These are phyloP conservation scores for Helogale parvula DNA, from an alignment of 2,113 vertebrate genomes.

Conservation along the genomic window DNA sequence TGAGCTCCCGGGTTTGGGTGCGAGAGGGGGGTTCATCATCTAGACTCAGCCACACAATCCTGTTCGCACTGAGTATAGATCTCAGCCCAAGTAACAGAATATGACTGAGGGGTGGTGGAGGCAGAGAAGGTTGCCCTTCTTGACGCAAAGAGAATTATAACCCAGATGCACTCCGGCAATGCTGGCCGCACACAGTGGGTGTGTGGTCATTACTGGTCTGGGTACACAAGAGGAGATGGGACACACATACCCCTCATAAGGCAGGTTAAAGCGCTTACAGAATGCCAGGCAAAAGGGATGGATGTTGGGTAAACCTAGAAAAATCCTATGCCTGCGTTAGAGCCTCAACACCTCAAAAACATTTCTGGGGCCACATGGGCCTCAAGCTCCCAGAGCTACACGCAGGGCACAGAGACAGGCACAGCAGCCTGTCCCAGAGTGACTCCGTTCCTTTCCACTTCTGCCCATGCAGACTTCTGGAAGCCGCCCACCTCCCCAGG, in stretches of 20 bases:
- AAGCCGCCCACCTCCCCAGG: not conserved
- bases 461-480: not conserved
- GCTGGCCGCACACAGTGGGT: rapidly evolving
- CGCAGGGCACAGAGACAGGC: not conserved
- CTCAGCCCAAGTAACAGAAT: not conserved
- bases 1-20: not conserved
- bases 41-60: not conserved
- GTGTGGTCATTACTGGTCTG: not conserved
- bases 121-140: not conserved
- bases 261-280: too few relatives aligned
- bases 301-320: not conserved
- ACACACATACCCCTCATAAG: rapidly evolving
- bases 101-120: not conserved
- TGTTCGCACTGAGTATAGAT: not conserved
- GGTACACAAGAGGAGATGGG: not conserved
- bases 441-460: too few relatives aligned
- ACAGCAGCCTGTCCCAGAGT: not conserved
- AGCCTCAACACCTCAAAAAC: not conserved
- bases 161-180: not conserved
- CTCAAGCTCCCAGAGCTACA: not conserved
- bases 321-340: not conserved
- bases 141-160: not conserved
- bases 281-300: not conserved
- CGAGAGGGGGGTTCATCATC: not conserved
- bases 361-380: not conserved